Evolutionary conservation across 2,888 invertebrate genomes (phyloP).

Genomic region (Chrysolina americana): DNA sequence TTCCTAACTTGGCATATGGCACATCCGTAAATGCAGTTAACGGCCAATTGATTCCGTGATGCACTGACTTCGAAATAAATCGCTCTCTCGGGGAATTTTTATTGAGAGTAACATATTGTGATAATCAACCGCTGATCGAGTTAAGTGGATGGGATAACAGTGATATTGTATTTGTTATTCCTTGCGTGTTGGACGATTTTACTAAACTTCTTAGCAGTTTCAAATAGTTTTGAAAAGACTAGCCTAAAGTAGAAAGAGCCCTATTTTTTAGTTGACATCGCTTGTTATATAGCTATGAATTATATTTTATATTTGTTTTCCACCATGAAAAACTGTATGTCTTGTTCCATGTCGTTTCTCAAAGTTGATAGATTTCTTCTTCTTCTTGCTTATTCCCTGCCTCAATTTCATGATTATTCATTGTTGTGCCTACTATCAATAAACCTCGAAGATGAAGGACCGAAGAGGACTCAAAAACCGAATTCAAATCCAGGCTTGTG

Average conservation of each 20-base stretch:
- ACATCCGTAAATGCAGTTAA: constrained; percentile 10
- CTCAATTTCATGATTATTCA: no score
- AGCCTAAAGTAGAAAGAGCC: neutral
- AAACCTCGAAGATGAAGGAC: no score
- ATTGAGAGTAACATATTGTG: constrained; percentile 31
- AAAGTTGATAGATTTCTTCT: no score
- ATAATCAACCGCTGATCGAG: constrained; percentile 29
- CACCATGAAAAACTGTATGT: no score
- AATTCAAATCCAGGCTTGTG: no score
- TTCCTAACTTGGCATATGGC: constrained; percentile 30
- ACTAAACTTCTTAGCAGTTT: neutral
- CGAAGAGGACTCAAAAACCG: no score
- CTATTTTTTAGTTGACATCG: no score
- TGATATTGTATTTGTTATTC: neutral
- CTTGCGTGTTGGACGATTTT: neutral
- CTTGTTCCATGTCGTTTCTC: no score
- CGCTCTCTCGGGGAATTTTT: constrained; percentile 24
- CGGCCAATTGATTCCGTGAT: constrained; percentile 36
- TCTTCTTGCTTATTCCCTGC: no score
- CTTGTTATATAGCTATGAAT: no score
- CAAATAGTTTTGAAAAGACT: neutral
- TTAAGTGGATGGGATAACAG: neutral
- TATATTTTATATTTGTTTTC: no score
- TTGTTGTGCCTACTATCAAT: no score
- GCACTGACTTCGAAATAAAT: constrained; percentile 27